A percentile compares a stretch with the other conserved stretches of the same genome.
Conservation (phyloP, 2,113 vertebrate species). For the Zootoca vivipara region DNA sequence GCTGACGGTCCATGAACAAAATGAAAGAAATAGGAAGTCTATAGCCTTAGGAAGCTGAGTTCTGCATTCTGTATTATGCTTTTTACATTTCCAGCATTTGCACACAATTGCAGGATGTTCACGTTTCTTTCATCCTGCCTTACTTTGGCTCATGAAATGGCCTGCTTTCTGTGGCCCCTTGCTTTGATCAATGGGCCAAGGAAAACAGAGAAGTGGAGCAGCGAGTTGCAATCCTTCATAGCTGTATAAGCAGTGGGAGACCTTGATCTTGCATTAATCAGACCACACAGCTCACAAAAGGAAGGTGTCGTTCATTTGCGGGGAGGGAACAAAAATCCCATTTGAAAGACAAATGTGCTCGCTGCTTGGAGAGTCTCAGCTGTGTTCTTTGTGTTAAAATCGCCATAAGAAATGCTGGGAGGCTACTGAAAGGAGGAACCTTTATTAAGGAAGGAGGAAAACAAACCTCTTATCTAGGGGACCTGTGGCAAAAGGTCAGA, state of each 20-base stretch:
- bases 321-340: not conserved
- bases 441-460: not conserved
- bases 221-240: conserved; percentile 39
- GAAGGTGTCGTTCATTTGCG: conserved; percentile 45
- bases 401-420: conserved; percentile 30
- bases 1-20: not conserved
- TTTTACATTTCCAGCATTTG: not conserved
- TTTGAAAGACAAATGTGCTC: conserved; percentile 60
- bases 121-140: not conserved
- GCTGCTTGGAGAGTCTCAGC: conserved; percentile 27
- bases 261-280: conserved; percentile 57
- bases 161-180: conserved; percentile 38
- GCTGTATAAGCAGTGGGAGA: conserved; percentile 45
- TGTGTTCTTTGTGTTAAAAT: not conserved
- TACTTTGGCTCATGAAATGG: conserved; percentile 33
- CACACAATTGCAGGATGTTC: not conserved
- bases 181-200: conserved; percentile 46
- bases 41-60: not conserved
- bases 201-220: conserved; percentile 45
- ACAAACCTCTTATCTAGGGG: not conserved
- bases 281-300: not conserved
- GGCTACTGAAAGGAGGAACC: not conserved
- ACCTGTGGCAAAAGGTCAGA: not conserved
- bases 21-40: not conserved
- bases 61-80: not conserved